Base-by-base conservation (phyloP, 2,797 vertebrate species). In the Sebastiscus tertius region DNA sequence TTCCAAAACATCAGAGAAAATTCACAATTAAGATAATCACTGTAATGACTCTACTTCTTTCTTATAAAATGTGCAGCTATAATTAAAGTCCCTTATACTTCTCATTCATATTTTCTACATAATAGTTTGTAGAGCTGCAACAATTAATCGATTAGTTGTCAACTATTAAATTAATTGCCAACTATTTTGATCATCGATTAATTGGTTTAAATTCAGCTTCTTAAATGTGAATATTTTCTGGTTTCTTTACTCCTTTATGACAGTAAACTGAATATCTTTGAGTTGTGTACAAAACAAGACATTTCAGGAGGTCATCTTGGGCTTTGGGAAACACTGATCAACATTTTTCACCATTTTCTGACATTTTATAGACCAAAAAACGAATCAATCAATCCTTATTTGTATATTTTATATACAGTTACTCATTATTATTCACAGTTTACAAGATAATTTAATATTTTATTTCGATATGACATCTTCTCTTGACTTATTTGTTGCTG, bases 401-500 rank as follows among this genome's bases (percentile, higher is more conserved):
- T 31, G 6, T 27, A 62, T 39, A 68, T 61, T 39, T 42, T 10
- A 54, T 1, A 8, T n/a, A 27, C 12, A 54, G 49, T 29, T 34
- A 16, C 10, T 29, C 2, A 12, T 3, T 26, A 9, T 20, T 36
- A 49, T 69, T 54, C n/a, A 54, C 8, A n/a, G 14, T 16, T 56
- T 26, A 52, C 26, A 1, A 2, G 3, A 36, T 55, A 4, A 8
- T 34, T 49, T 27, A 24, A n/a, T 61, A 49, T 62, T 22, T 16
- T 11, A 26, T 59, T 59, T 33, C 31, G 1, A 74, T 36, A 3
- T 42, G 2, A 4, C 9, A 33, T 60, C 49, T 29, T 27, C 2
- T 77, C 22, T 22, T 54, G 49, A 54, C 11, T 80, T 59, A 61
- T 75, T 80, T 72, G 24, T 65, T 67, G 18, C 69, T 79, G 13